A percentile compares a stretch with the other conserved stretches of the same genome.
These are phyloP conservation scores for Leiothrix lutea DNA, from an alignment of 2,113 vertebrate genomes.

Conservation along the genomic window DNA sequence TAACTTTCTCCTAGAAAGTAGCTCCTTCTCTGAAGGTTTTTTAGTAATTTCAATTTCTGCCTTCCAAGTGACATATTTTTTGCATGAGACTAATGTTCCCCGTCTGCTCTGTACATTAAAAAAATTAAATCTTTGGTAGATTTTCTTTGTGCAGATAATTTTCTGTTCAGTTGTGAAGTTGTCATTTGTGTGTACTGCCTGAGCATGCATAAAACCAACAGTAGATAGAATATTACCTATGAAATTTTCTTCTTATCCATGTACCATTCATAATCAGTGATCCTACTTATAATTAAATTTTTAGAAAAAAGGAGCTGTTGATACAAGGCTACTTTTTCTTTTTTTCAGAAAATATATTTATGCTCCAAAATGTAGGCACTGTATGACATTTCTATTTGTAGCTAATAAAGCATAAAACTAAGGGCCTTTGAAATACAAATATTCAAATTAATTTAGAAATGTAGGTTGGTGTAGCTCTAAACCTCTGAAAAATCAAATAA, in stretches of 20 bases:
- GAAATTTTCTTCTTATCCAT: neutral
- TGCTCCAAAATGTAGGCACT: neutral
- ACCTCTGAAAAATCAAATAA: constrained; percentile 1
- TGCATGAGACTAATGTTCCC: neutral
- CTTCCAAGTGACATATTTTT: neutral
- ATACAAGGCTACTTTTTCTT: neutral
- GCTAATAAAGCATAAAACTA: neutral
- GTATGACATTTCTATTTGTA: neutral
- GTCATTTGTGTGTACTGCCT: neutral
- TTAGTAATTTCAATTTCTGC: neutral
- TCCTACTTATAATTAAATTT: neutral
- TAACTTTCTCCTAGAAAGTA: neutral
- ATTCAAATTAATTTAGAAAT: neutral
- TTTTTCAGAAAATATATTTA: neutral
- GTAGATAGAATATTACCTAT: neutral
- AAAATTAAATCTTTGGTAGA: neutral
- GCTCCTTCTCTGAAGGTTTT: neutral
- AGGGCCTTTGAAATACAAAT: constrained; percentile 8
- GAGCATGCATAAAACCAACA: neutral
- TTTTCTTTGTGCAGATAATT: neutral
- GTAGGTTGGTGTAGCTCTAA: neutral
- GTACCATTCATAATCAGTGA: neutral
- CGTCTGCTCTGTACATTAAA: neutral
- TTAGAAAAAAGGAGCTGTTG: neutral
- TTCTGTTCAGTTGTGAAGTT: neutral